phyloP scores from a whole-genome alignment of 2,797 vertebrate species.

The Cynopterus sphinx region DNA sequence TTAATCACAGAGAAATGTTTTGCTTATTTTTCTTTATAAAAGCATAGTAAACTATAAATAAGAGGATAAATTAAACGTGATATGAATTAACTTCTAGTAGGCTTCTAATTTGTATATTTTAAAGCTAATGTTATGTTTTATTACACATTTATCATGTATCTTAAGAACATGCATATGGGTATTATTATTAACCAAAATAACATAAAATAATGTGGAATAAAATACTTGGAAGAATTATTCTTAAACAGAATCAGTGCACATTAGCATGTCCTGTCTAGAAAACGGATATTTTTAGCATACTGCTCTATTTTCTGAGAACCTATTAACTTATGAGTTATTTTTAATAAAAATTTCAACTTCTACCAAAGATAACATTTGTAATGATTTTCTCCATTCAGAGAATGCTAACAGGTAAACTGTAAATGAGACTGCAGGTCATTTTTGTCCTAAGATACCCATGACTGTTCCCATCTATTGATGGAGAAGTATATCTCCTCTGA shows the following conservation, averaged over 20 bases:
- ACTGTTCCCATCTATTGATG: fast-evolving
- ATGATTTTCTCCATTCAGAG: not conserved
- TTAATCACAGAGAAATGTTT: not conserved
- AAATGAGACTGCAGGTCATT: not conserved
- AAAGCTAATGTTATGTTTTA: not conserved
- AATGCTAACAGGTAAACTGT: not conserved
- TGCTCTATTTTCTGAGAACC: not conserved
- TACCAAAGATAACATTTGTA: not conserved
- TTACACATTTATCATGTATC: not conserved
- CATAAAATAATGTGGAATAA: not conserved
- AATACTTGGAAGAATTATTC: not conserved
- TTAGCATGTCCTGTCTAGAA: not conserved
- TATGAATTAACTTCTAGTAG: not conserved
- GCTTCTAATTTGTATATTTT: not conserved
- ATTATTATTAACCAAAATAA: not conserved
- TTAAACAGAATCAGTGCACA: not conserved
- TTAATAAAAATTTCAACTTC: not conserved
- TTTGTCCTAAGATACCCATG: not conserved
- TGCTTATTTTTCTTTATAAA: not conserved
- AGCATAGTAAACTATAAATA: not conserved
- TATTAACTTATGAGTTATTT: not conserved
- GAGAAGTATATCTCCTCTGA: not conserved
- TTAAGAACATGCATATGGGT: not conserved
- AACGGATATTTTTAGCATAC: not conserved
- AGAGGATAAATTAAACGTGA: not conserved